A percentile compares a stretch with the other conserved stretches of the same genome.
These are phyloP conservation scores for Columba livia DNA, from an alignment of 2,113 vertebrate genomes.

Conservation along the genomic window DNA sequence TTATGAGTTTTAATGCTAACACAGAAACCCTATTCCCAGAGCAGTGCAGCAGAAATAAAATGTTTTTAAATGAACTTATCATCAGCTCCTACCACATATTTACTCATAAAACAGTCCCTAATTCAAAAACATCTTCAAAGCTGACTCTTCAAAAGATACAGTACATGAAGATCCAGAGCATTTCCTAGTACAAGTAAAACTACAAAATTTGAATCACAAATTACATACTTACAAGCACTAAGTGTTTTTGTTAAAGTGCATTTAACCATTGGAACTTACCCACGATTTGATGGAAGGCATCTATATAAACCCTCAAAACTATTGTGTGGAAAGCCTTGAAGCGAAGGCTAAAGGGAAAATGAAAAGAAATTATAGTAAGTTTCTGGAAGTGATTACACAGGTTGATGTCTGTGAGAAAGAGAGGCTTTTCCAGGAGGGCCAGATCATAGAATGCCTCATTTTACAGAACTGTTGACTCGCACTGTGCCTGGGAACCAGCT, in stretches of 20 bases:
- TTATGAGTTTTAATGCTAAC: background rate
- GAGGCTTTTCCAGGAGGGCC: background rate
- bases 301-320: background rate
- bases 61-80: slow-evolving; percentile 1
- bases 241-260: background rate
- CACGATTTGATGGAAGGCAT: background rate
- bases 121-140: slow-evolving; percentile 32
- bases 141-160: slow-evolving; percentile 29
- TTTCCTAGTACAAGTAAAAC: slow-evolving; percentile 3
- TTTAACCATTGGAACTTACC: background rate
- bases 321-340: background rate
- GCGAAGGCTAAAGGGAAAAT: background rate
- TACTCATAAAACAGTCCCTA: background rate
- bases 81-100: slow-evolving; percentile 16
- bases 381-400: background rate
- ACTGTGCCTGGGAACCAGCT: background rate
- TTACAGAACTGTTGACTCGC: background rate
- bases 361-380: background rate
- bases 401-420: background rate
- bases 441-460: background rate
- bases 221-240: background rate
- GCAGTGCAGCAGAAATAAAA: slow-evolving; percentile 1
- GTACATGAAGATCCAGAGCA: slow-evolving; percentile 15
- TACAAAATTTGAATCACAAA: slow-evolving; percentile 43
- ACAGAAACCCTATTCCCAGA: slow-evolving; percentile 1